These are phyloP conservation scores for Agelas oroides DNA, from an alignment of 37 sponge, comb jelly and placozoan genomes.

Conservation along the genomic window DNA sequence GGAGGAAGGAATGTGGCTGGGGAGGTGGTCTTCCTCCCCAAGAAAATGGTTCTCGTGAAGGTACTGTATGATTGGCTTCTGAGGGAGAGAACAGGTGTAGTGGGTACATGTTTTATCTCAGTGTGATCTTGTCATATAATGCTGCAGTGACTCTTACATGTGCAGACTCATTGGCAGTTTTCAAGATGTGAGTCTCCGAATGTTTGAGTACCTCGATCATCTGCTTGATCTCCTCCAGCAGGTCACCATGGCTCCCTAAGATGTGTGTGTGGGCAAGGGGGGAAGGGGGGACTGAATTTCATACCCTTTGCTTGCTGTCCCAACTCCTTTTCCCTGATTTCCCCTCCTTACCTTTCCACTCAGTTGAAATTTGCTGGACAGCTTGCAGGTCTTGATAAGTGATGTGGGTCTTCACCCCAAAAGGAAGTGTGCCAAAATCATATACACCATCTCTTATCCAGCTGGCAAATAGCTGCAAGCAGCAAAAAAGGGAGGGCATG, in stretches of 20 bases:
- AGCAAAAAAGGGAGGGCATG: conserved; percentile 16
- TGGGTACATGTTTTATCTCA: background rate
- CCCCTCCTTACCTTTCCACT: conserved; percentile 4
- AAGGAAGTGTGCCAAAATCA: conserved; percentile 69
- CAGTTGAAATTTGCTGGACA: conserved; percentile 32
- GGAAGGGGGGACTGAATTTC: no score
- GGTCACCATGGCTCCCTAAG: conserved; percentile 7
- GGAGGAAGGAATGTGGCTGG: conserved; percentile 40
- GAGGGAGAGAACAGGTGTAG: background rate
- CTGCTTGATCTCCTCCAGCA: conserved; percentile 32
- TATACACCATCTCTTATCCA: conserved; percentile 82
- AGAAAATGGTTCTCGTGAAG: conserved; percentile 43
- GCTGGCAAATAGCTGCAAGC: conserved; percentile 55
- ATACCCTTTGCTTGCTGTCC: no score
- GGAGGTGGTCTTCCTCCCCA: conserved; percentile 35
- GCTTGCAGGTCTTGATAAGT: conserved; percentile 2
- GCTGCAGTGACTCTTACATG: conserved; percentile 11
- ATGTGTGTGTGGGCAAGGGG: no score
- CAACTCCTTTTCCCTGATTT: background rate
- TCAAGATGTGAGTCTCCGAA: conserved; percentile 34
- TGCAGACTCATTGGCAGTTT: conserved; percentile 26
- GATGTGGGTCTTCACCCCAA: conserved; percentile 68
- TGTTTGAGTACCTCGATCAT: conserved; percentile 51
- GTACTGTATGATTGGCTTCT: conserved; percentile 50
- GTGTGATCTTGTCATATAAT: no score